phyloP scores from a whole-genome alignment of 2,113 vertebrate genomes.

The Glareola pratincola region DNA sequence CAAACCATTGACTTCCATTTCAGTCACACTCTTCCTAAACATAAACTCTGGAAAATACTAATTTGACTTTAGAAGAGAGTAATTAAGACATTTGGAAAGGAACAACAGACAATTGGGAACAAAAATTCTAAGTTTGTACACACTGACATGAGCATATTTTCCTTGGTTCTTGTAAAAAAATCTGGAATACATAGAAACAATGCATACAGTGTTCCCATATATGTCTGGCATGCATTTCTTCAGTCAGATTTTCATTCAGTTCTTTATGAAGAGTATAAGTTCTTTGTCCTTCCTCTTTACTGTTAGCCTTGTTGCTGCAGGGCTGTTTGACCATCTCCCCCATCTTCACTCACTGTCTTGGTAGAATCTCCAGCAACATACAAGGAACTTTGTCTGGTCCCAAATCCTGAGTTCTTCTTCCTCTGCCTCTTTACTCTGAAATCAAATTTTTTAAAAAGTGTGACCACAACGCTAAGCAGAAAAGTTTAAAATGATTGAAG shows the following conservation, averaged over 20 bases:
- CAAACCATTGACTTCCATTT: neutral
- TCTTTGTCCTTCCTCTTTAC: neutral
- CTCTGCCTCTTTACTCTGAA: neutral
- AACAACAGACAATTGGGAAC: neutral
- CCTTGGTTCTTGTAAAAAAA: neutral
- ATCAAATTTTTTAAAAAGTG: neutral
- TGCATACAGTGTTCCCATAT: neutral
- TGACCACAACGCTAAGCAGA: neutral
- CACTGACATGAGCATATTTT: neutral
- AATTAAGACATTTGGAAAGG: neutral
- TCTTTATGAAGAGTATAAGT: neutral
- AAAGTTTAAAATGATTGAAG: neutral
- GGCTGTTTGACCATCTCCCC: neutral
- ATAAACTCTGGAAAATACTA: neutral
- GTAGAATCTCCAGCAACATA: neutral
- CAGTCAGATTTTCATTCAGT: neutral
- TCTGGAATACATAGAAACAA: neutral
- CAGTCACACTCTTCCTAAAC: neutral
- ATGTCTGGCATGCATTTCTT: neutral
- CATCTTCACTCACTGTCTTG: neutral
- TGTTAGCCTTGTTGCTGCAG: neutral
- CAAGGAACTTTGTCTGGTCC: slow-evolving; percentile 6
- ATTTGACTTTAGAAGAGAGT: neutral
- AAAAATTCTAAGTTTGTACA: neutral
- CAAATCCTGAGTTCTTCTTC: slow-evolving; percentile 6